Conservation (phyloP, 2,113 vertebrate genomes). For the Stigmatopora nigra region DNA sequence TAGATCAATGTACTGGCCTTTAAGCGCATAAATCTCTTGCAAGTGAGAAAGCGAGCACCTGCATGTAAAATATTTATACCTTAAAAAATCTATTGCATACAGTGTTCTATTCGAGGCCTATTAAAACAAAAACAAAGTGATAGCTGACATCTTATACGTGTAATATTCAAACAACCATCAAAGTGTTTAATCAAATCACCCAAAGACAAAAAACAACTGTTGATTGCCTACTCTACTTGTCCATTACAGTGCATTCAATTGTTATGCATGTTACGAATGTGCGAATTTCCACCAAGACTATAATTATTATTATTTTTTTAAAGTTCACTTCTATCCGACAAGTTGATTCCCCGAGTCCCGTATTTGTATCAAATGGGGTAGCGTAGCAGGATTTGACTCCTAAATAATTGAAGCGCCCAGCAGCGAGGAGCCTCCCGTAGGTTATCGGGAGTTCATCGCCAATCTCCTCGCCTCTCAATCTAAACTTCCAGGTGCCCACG, state of each 20-base stretch:
- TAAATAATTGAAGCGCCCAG: conserved; percentile 58
- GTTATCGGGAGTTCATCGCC: conserved; percentile 61
- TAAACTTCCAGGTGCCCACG: conserved; percentile 24
- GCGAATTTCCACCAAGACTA: not conserved
- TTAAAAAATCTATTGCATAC: not conserved
- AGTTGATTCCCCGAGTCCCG: conserved; percentile 28
- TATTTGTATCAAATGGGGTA: conserved; percentile 45
- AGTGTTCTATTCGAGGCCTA: not conserved
- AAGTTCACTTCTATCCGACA: conserved; percentile 7
- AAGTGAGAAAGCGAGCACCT: not conserved
- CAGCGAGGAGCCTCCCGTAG: conserved; percentile 42
- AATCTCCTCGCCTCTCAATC: conserved; percentile 44
- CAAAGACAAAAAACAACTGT: not conserved
- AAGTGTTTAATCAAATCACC: not conserved
- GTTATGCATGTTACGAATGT: not conserved
- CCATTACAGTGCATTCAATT: not conserved
- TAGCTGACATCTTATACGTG: not conserved
- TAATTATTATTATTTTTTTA: conserved; percentile 5
- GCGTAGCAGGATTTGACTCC: conserved; percentile 36
- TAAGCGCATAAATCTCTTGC: not conserved
- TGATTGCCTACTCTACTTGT: not conserved
- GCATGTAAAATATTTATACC: not conserved
- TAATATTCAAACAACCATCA: not conserved
- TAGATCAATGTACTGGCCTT: not conserved
- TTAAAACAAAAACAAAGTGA: not conserved